Evolutionary conservation across 2,888 invertebrate genomes (phyloP), one percentile per base, ranked within the genome.

Genomic region (Temnothorax ravouxi): DNA sequence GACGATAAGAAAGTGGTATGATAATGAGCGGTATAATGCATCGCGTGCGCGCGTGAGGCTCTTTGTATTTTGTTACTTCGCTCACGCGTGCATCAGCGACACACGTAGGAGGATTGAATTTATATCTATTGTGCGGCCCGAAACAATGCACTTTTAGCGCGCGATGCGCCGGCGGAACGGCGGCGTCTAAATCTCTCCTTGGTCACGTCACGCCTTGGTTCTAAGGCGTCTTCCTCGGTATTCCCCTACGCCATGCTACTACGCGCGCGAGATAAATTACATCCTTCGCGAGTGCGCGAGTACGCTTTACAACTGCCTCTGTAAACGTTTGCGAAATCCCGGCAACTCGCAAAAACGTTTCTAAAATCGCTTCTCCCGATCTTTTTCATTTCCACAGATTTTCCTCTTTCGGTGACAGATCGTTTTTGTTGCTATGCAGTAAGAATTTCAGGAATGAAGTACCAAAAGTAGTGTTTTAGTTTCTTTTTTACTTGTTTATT

Each of bases 141-240:
- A 71, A 79, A 71, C 79, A 79, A 79, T 79, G 79, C 71, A 47
- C 47, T 71, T 71, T 69, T 71, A 72, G 47, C 52, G 38, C 64
- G 41, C 44, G n/a, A n/a, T 44, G 54, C 54, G 41, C 25, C 52
- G 66, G 38, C 64, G 64, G 41, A 77, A 29, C 47, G 47, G 41
- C 52, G 47, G 44, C 79, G 71, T 79, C 38, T 61, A 59, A 79
- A 72, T 71, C 59, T 79, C 25, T 38, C 9, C 59, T 59, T 59
- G 59, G 59, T 71, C 71, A 59, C 47, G 71, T 71, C 59, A 38
- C 25, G 34, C 13, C 71, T 79, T 79, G 34, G 29, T 29, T 71
- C 15, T 25, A 15, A 34, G 34, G 34, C 47, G 34, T 21, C 59
- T 25, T 34, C 44, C 41, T 44, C 54, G 47, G 15, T 59, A 25